Evolutionary conservation across 2,797 vertebrate genomes (phyloP).

Genomic region (Oreonectes daqikongensis): DNA sequence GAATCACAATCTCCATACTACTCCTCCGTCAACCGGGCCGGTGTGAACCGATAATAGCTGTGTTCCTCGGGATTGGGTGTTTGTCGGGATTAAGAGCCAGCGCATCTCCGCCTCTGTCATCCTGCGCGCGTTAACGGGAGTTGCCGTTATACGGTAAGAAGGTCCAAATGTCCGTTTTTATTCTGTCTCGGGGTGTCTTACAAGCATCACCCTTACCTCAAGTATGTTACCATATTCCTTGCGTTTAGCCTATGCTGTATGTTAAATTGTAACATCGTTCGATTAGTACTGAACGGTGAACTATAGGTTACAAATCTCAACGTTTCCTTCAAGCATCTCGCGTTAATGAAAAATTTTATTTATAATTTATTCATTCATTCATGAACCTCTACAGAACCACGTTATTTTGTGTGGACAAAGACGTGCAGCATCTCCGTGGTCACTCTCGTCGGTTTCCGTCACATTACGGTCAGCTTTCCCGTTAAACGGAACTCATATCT

Average conservation of each 20-base stretch:
- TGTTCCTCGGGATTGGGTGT: slow-evolving; percentile 21
- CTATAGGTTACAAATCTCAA: background rate
- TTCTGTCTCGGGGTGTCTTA: slow-evolving; percentile 12
- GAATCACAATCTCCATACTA: slow-evolving; percentile 49
- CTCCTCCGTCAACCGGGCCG: slow-evolving; percentile 50
- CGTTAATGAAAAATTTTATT: slow-evolving; percentile 4
- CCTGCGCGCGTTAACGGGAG: slow-evolving; percentile 45
- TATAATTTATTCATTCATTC: slow-evolving; percentile 16
- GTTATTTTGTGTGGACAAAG: slow-evolving; percentile 55
- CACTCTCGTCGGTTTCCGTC: slow-evolving; percentile 17
- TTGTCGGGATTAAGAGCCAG: slow-evolving; percentile 34
- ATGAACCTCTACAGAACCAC: slow-evolving; percentile 5
- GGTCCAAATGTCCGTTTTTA: slow-evolving; percentile 35
- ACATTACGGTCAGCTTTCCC: slow-evolving; percentile 36
- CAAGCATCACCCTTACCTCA: background rate
- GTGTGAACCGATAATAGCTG: slow-evolving; percentile 27
- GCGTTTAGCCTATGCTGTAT: background rate
- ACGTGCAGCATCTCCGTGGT: slow-evolving; percentile 22
- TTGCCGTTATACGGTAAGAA: slow-evolving; percentile 62
- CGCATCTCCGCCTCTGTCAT: slow-evolving; percentile 56
- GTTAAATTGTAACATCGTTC: background rate
- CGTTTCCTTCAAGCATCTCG: no score
- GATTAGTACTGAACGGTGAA: background rate
- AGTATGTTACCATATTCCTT: background rate
- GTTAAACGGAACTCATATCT: slow-evolving; percentile 3